Evolutionary conservation across 2,797 vertebrate species (phyloP), one percentile per base, ranked within the genome.

Genomic region (Lacerta agilis): DNA sequence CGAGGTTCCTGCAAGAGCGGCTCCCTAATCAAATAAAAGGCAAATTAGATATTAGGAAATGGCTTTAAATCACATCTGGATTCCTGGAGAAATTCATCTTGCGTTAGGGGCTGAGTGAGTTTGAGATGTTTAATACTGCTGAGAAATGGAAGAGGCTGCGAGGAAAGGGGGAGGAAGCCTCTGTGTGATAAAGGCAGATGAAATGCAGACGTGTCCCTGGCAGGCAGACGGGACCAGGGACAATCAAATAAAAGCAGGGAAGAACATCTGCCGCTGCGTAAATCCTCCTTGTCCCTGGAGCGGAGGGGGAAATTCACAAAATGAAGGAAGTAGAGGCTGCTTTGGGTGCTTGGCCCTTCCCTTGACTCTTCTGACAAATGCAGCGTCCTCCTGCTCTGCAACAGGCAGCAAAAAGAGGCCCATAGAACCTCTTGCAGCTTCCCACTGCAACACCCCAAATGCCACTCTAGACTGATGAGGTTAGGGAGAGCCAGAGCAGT

Each of bases 31-130:
- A 96, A 95, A 93, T 95, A 93, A 94, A 92, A 92, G 81, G 89
- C 88, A 95, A 96, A 96, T 92, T 95, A 92, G 93, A 90, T 95
- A 92, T 88, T 89, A 88, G 86, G 92, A 93, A 96, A 95, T 82
- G 95, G 92, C 93, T 95, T 95, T 92, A 94, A 94, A 95, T 95
- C 92, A 94, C 88, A 87, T 94, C 90, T 85, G 88, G 93, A 92
- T 95, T 96, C 88, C 92, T 78, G 72, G 86, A 85, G 90, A 96
- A 90, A 92, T 92, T 84, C 82, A 79, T 94, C 90, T 94, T 89
- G 72, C 55, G 79, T 93, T 79, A 33, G 64, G 81, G 94, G 88
- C 95, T 91, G 91, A 91, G 93, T 86, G 85, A 72, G 75, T 91
- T 94, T 69, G 75, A 78, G n/a, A 1, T 85, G 91, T 93, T 58